Conservation (phyloP, 2,113 vertebrate species). For the Panthera leo region DNA sequence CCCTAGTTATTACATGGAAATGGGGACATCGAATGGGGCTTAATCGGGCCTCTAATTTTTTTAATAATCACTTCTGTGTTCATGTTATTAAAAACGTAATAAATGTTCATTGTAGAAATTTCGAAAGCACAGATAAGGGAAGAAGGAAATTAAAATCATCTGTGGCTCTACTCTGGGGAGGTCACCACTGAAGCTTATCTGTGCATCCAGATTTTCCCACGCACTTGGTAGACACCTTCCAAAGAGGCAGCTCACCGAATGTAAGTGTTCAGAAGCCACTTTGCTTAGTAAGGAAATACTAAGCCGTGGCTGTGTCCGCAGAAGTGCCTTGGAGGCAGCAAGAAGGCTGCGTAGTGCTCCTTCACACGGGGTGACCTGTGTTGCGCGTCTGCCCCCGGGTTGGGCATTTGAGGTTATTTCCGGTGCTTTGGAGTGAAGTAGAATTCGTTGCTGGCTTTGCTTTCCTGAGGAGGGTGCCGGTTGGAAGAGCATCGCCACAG, state of each 20-base stretch:
- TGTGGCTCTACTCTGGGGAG: background rate
- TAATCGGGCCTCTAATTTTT: background rate
- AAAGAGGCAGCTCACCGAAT: background rate
- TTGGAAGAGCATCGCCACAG: background rate
- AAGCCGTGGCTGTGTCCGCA: background rate
- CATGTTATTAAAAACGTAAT: background rate
- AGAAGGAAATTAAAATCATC: conserved; percentile 1
- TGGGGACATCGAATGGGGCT: background rate
- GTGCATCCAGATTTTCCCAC: background rate
- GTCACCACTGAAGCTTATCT: background rate
- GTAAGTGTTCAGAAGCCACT: background rate
- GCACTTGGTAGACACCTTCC: background rate
- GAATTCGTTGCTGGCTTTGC: rapidly evolving
- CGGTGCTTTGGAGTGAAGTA: background rate
- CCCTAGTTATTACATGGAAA: conserved; percentile 51
- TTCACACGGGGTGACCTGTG: too few species aligned
- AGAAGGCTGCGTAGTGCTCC: background rate
- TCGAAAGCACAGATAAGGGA: background rate
- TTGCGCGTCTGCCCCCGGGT: background rate
- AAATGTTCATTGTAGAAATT: background rate
- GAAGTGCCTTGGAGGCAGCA: background rate
- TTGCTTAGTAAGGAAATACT: background rate
- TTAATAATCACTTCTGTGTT: conserved; percentile 15
- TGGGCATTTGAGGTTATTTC: background rate
- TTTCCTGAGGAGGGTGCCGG: background rate